Evolutionary conservation across 2,888 invertebrate species (phyloP).

Genomic region (Blastobasis adustella): DNA sequence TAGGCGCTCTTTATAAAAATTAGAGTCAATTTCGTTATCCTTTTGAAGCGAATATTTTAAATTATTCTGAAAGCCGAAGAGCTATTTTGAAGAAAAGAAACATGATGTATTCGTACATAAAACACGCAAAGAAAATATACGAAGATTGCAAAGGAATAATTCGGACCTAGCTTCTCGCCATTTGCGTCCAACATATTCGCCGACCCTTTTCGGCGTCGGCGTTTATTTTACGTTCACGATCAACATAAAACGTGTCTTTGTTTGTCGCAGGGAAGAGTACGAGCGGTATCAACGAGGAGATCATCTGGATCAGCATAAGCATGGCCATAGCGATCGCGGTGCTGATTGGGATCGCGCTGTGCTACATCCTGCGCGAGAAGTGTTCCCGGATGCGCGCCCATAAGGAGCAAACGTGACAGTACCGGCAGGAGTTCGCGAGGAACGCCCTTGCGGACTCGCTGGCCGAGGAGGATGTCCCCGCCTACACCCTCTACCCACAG

Average conservation of each 20-base stretch:
- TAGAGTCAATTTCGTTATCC: too few relatives aligned
- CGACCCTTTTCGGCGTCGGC: too few relatives aligned
- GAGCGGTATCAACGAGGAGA: conserved; percentile 90
- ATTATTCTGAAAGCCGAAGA: too few relatives aligned
- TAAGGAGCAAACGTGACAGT: conserved; percentile 81
- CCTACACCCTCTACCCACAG: conserved; percentile 61
- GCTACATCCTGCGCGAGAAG: conserved; percentile 87
- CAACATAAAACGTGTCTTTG: neutral
- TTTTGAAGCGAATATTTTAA: too few relatives aligned
- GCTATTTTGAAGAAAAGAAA: too few relatives aligned
- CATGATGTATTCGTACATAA: too few relatives aligned
- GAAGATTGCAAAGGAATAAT: too few relatives aligned
- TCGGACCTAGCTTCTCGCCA: too few relatives aligned
- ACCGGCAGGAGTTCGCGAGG: conserved; percentile 67
- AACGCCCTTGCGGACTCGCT: conserved; percentile 63
- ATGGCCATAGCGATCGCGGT: conserved; percentile 89
- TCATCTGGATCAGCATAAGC: conserved; percentile 91
- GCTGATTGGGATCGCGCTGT: conserved; percentile 86
- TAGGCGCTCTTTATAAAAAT: too few relatives aligned
- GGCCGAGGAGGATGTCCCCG: conserved; percentile 48
- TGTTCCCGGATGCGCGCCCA: conserved; percentile 84
- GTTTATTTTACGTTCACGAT: too few relatives aligned
- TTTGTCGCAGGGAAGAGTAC: conserved; percentile 82
- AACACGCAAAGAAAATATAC: too few relatives aligned
- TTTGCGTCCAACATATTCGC: too few relatives aligned